Percentiles rank a stretch among this genome's conserved stretches.
phyloP scores from a whole-genome alignment of 2,797 vertebrate species.

The Dipus sagitta region DNA sequence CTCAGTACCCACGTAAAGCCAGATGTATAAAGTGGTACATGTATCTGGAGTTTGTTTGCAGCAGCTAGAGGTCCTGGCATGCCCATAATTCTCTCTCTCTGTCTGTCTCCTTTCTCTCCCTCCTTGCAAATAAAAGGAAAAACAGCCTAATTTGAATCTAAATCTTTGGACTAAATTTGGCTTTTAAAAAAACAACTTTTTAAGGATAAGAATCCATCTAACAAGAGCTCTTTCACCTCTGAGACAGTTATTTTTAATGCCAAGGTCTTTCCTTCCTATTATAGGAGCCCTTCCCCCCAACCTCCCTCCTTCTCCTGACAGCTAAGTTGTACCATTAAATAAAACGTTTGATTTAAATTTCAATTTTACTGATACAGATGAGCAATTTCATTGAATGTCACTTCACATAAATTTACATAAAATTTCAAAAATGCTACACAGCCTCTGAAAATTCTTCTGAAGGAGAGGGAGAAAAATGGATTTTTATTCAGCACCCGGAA shows the following conservation, averaged over 20 bases:
- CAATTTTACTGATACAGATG: constrained; percentile 74
- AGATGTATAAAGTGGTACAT: no score
- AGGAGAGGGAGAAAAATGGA: constrained; percentile 45
- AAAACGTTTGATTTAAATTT: constrained; percentile 78
- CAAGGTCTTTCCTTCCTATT: constrained; percentile 52
- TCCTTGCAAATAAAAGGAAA: no score
- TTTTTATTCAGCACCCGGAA: not conserved
- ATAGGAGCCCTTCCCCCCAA: not conserved
- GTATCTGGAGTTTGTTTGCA: no score
- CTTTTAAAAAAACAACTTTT: not conserved
- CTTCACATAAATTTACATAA: constrained; percentile 76
- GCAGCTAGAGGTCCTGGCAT: no score
- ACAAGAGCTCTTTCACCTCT: constrained; percentile 51
- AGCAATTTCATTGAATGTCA: constrained; percentile 71
- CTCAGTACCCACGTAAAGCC: no score
- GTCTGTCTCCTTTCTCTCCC: no score
- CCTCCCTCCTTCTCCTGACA: not conserved
- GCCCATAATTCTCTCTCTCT: no score
- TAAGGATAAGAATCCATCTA: constrained; percentile 14
- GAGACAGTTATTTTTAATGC: constrained; percentile 57
- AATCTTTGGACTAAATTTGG: constrained; percentile 62
- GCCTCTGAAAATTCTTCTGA: constrained; percentile 62
- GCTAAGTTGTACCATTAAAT: constrained; percentile 75
- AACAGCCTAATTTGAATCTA: constrained; percentile 54
- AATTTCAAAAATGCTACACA: constrained; percentile 58